phyloP scores from a whole-genome alignment of 1,140 invertebrate genomes.

The Aricia agestis region DNA sequence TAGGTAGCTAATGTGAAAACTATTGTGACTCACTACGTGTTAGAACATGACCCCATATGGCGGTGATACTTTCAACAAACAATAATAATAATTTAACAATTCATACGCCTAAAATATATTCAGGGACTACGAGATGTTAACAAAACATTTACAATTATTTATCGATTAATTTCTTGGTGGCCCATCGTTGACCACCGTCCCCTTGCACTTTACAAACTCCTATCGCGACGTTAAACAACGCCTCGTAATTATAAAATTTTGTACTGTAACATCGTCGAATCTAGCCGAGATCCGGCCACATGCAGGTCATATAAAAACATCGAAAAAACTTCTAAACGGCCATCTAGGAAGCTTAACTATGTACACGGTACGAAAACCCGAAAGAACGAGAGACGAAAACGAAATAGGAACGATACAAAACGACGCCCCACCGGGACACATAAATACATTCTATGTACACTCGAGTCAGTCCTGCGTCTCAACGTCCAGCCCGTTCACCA shows the following conservation, averaged over 20 bases:
- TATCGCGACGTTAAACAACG: not conserved
- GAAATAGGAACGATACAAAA: slow-evolving; percentile 76
- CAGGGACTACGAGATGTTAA: not conserved
- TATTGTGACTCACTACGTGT: slow-evolving; percentile 53
- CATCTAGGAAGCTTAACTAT: slow-evolving; percentile 66
- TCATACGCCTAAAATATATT: not conserved
- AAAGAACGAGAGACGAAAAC: slow-evolving; percentile 72
- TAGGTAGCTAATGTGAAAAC: slow-evolving; percentile 56
- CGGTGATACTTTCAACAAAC: slow-evolving; percentile 16
- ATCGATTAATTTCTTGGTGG: not conserved
- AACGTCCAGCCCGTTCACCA: slow-evolving; percentile 95
- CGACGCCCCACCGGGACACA: slow-evolving; percentile 46
- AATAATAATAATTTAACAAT: slow-evolving; percentile 10
- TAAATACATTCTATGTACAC: slow-evolving; percentile 73
- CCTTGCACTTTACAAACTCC: not conserved
- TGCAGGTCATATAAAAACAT: slow-evolving; percentile 31
- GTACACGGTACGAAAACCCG: slow-evolving; percentile 69
- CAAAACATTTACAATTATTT: not conserved
- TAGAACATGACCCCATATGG: slow-evolving; percentile 33
- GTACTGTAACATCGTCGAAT: slow-evolving; percentile 9
- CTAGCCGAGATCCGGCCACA: not conserved
- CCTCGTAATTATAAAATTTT: slow-evolving; percentile 2
- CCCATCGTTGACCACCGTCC: not conserved
- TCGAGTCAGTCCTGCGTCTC: slow-evolving; percentile 76
- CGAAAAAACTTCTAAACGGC: slow-evolving; percentile 38